phyloP scores from a whole-genome alignment of 2,888 invertebrate genomes.

The Lepidochitona cinerea region DNA sequence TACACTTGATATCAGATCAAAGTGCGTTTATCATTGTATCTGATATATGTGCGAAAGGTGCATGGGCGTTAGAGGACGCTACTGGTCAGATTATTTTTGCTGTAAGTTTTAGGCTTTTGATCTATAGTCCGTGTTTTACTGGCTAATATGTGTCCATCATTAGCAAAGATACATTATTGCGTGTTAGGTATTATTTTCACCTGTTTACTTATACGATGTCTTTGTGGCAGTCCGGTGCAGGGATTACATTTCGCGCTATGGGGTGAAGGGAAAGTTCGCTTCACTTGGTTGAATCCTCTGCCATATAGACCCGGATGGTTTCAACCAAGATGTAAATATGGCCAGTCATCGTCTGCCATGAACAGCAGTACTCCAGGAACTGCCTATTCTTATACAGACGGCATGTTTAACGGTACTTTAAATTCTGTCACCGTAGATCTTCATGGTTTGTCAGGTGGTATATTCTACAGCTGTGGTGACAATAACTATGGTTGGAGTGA shows the following conservation, averaged over 20 bases:
- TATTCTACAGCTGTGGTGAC: slow-evolving; percentile 32
- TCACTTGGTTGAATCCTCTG: background rate
- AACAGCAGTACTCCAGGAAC: background rate
- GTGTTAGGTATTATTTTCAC: too few species aligned
- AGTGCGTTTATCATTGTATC: too few species aligned
- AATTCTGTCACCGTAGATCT: slow-evolving; percentile 24
- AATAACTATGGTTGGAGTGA: slow-evolving; percentile 19
- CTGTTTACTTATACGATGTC: too few species aligned
- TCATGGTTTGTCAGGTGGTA: background rate
- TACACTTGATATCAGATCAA: too few species aligned
- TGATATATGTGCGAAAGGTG: too few species aligned
- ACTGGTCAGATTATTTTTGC: too few species aligned
- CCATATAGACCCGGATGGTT: background rate
- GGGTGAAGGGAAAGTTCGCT: background rate
- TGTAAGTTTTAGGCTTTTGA: too few species aligned
- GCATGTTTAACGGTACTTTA: slow-evolving; percentile 12
- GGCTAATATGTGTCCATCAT: too few species aligned
- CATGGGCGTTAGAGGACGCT: too few species aligned
- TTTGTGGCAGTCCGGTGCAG: background rate
- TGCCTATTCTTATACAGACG: background rate
- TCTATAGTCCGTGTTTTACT: too few species aligned
- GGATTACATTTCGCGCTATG: background rate
- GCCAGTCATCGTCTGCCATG: background rate
- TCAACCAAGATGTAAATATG: background rate
- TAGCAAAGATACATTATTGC: too few species aligned